Evolutionary conservation across 2,888 invertebrate species (phyloP).

Genomic region (Neoitamus cyanurus): DNA sequence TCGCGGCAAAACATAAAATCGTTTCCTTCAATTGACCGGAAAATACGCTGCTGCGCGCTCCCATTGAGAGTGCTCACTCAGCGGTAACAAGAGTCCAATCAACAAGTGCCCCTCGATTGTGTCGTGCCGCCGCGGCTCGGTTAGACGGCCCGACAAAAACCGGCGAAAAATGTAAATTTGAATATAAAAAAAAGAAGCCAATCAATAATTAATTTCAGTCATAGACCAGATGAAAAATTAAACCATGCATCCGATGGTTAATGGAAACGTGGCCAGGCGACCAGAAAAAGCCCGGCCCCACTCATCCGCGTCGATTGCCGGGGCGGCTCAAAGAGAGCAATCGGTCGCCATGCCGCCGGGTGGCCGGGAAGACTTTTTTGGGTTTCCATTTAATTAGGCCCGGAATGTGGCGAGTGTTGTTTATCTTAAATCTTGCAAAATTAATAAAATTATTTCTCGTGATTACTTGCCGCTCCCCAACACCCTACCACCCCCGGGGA

Average conservation of each 20-base stretch:
- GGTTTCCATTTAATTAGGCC: conserved; percentile 40
- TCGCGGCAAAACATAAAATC: conserved; percentile 53
- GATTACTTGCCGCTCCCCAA: conserved; percentile 13
- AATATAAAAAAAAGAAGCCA: conserved; percentile 29
- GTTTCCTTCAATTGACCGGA: conserved; percentile 53
- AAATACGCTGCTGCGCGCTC: conserved; percentile 45
- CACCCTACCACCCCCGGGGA: not conserved
- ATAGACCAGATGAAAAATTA: conserved; percentile 46
- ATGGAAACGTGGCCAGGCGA: conserved; percentile 29
- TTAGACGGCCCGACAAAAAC: conserved; percentile 41
- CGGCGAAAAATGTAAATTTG: conserved; percentile 40
- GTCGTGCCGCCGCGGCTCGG: conserved; percentile 35
- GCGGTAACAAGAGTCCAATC: conserved; percentile 46
- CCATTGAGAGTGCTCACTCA: conserved; percentile 48
- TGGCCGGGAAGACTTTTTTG: not conserved
- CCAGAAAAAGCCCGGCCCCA: conserved; percentile 34
- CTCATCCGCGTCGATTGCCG: conserved; percentile 3
- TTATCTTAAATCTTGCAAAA: conserved; percentile 43
- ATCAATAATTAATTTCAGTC: conserved; percentile 48
- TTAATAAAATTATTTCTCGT: conserved; percentile 48
- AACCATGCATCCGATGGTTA: conserved; percentile 47
- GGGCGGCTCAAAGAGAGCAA: conserved; percentile 37
- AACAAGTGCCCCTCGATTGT: conserved; percentile 44
- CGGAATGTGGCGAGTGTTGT: not conserved
- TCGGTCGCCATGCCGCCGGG: not conserved